A percentile compares a stretch with the other conserved stretches of the same genome.
Conservation (phyloP, 2,113 vertebrate species). For the Ploceus nigricollis region DNA sequence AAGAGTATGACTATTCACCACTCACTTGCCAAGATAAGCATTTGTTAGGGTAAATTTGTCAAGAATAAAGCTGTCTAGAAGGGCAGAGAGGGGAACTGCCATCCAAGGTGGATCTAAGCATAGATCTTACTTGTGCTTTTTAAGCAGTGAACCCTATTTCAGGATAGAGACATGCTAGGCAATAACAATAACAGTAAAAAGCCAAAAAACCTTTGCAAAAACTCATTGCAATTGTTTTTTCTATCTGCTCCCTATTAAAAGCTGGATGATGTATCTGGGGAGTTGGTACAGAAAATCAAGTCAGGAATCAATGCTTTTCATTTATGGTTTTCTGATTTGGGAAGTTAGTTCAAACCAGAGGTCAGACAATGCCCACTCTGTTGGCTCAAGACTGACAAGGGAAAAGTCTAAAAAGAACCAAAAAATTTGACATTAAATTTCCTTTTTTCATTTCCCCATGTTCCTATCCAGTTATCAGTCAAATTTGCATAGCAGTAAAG, state of each 20-base stretch:
- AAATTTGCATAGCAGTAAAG: not conserved
- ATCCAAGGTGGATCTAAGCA: not conserved
- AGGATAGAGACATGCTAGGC: not conserved
- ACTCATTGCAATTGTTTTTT: not conserved
- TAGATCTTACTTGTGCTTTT: not conserved
- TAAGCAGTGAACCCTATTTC: not conserved
- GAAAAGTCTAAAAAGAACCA: not conserved
- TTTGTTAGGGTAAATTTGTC: not conserved
- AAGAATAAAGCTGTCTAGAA: not conserved
- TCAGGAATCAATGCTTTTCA: not conserved
- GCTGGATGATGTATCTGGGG: not conserved
- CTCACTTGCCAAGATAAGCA: not conserved
- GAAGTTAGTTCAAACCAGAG: not conserved
- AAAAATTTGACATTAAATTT: not conserved
- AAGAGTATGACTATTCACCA: not conserved
- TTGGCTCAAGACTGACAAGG: not conserved
- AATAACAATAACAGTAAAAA: not conserved
- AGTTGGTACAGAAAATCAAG: not conserved
- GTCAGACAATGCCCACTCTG: not conserved
- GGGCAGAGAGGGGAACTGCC: not conserved
- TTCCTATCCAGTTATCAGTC: not conserved
- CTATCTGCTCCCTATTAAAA: not conserved
- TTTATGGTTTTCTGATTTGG: not conserved
- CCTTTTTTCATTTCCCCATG: not conserved
- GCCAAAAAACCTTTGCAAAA: not conserved